Evolutionary conservation across 2,888 invertebrate genomes (phyloP), one percentile per base, ranked within the genome.

Genomic region (Heliconius ismenius): DNA sequence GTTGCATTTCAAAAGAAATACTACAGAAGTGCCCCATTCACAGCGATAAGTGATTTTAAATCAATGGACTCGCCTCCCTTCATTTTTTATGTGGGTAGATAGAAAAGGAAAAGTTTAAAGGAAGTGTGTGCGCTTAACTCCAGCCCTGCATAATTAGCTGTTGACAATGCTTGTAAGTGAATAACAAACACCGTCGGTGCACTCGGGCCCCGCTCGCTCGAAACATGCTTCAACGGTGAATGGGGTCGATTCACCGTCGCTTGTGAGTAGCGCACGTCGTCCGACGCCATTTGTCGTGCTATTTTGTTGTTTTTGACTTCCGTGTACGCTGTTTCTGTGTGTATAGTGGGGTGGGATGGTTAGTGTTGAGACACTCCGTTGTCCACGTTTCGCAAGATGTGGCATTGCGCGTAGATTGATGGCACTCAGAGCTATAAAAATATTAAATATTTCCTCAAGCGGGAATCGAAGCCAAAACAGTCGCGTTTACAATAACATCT

Each of bases 121-220:
- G 80, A 79, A 81, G 81, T 81, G 81, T 81, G 80, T 79, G 82
- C 81, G 78, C 81, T 81, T 80, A 79, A 81, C 81, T 81, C 75
- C 73, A 78, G 76, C 75, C 21, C 79, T 78, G 81, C 79, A 81
- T 81, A 82, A 81, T 81, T 82, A 81, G 80, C 76, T 80, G 81
- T 83, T 83, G 81, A 83, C 83, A 82, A 80, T 82, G 82, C 74
- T 79, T 78, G 79, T 80, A 81, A 83, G 83, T 80, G 84, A 82
- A 82, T 81, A 79, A 81, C 81, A 84, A 83, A 84, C 80, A 84
- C 73, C 77, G 79, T 76, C 74, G 78, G 74, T 68, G 78, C 81
- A 80, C 79, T 81, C 78, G 77, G 77, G 39, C 64, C 76, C 32
- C 32, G 32, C 32, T 32, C 79, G 77, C 81, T 81, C 72, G 74